Evolutionary conservation across 92 coral and sea anemone genomes (phyloP).

Genomic region (Pocillopora meandrina): DNA sequence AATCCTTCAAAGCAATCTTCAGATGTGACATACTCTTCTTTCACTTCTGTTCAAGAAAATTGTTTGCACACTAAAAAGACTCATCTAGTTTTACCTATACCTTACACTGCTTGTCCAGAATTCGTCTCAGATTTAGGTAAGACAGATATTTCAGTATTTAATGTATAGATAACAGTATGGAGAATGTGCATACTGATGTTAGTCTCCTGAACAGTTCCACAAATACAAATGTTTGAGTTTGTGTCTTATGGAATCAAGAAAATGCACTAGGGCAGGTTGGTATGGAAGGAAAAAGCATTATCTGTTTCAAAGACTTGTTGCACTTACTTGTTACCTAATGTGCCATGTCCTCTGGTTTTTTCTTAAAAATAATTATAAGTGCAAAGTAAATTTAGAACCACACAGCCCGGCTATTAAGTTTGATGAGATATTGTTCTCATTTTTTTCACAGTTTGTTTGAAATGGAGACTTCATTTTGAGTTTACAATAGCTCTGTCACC

Average conservation of each 20-base stretch:
- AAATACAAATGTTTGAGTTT: no score
- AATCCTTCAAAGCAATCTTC: conserved; percentile 59
- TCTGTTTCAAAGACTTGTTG: no score
- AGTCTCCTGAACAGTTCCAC: no score
- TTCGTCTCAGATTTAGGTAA: conserved; percentile 92
- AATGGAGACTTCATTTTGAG: conserved; percentile 97
- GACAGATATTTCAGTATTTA: neutral
- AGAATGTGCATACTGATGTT: no score
- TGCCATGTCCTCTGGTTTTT: no score
- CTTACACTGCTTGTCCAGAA: conserved; percentile 88
- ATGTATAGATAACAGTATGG: neutral
- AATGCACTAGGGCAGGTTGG: no score
- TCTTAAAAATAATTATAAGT: neutral
- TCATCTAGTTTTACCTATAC: conserved; percentile 89
- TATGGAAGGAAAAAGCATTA: no score
- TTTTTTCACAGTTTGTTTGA: conserved; percentile 75
- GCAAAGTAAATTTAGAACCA: neutral
- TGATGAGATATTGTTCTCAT: neutral
- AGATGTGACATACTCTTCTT: conserved; percentile 68
- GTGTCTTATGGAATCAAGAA: no score
- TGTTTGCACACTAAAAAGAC: conserved; percentile 92
- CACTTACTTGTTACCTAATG: no score
- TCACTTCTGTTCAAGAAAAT: conserved; percentile 84
- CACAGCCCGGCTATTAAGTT: no score
- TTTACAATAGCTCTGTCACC: conserved; percentile 79